Percentiles rank a stretch among this genome's conserved stretches.
These are phyloP conservation scores for Trachelus tabidus DNA, from an alignment of 2,888 invertebrate genomes.

Conservation along the genomic window DNA sequence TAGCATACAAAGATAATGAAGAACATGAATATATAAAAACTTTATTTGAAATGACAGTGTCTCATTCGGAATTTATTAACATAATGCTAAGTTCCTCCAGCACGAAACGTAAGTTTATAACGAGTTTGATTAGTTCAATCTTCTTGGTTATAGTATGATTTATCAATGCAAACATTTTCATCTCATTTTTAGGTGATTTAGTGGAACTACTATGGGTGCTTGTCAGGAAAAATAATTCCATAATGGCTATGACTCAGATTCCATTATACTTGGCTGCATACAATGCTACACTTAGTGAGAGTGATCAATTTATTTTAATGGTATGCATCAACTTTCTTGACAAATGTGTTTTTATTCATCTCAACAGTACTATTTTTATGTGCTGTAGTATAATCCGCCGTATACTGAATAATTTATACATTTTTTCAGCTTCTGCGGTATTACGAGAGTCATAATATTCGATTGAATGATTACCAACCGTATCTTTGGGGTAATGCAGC, in stretches of 20 bases:
- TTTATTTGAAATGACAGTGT: slow-evolving; percentile 79
- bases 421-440: slow-evolving; percentile 73
- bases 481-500: slow-evolving; percentile 88
- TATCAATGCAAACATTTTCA: neutral
- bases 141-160: neutral
- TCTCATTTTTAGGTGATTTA: slow-evolving; percentile 69
- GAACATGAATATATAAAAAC: slow-evolving; percentile 68
- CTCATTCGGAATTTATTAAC: slow-evolving; percentile 82
- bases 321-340: slow-evolving; percentile 42
- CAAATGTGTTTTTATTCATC: neutral
- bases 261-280: slow-evolving; percentile 84
- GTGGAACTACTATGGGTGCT: slow-evolving; percentile 75
- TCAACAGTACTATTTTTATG: neutral
- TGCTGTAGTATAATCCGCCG: neutral
- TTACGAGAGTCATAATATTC: slow-evolving; percentile 77
- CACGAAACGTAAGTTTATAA: slow-evolving; percentile 53
- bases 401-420: slow-evolving; percentile 11
- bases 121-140: neutral
- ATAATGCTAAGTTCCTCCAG: slow-evolving; percentile 70
- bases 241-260: slow-evolving; percentile 77
- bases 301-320: slow-evolving; percentile 76
- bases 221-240: slow-evolving; percentile 72
- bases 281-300: slow-evolving; percentile 75
- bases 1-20: slow-evolving; percentile 69
- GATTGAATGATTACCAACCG: slow-evolving; percentile 78